Percentiles rank a stretch among this genome's conserved stretches.
These are phyloP conservation scores for Chloropsis cyanopogon DNA, from an alignment of 2,113 vertebrate species.

Conservation along the genomic window DNA sequence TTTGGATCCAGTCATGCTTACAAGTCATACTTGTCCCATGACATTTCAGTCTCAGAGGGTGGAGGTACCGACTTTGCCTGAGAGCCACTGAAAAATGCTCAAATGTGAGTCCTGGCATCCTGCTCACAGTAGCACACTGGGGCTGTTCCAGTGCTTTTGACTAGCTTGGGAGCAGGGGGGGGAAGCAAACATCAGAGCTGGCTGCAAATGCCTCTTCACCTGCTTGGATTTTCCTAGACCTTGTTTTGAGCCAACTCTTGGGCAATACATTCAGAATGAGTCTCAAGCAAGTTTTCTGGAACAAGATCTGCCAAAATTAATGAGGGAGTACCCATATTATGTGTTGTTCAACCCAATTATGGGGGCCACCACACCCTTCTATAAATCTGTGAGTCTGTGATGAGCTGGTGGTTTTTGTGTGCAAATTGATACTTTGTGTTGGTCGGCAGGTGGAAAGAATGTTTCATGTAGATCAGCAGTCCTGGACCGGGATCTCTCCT, in stretches of 20 bases:
- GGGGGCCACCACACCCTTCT: rapidly evolving
- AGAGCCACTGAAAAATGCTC: neutral
- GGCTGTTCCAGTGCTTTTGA: neutral
- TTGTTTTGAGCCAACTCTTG: neutral
- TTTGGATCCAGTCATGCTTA: neutral
- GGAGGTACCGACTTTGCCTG: neutral
- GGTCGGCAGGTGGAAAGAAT: neutral
- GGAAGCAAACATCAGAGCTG: neutral
- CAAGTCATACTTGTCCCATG: neutral
- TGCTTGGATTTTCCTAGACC: neutral
- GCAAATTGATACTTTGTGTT: neutral
- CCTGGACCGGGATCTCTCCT: neutral
- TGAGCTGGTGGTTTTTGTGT: neutral
- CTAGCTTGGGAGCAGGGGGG: neutral
- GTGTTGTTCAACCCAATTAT: neutral
- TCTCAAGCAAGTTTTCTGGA: neutral
- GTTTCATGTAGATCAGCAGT: neutral
- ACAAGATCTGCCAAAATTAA: neutral
- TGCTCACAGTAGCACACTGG: neutral
- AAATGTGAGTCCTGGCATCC: neutral
- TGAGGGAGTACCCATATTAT: neutral
- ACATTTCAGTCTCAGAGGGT: neutral
- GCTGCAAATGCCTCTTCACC: neutral
- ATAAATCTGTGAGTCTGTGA: neutral
- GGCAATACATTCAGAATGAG: neutral